These are phyloP conservation scores for Ptychobarbus kaznakovi DNA, from an alignment of 2,797 vertebrate species.

Conservation along the genomic window DNA sequence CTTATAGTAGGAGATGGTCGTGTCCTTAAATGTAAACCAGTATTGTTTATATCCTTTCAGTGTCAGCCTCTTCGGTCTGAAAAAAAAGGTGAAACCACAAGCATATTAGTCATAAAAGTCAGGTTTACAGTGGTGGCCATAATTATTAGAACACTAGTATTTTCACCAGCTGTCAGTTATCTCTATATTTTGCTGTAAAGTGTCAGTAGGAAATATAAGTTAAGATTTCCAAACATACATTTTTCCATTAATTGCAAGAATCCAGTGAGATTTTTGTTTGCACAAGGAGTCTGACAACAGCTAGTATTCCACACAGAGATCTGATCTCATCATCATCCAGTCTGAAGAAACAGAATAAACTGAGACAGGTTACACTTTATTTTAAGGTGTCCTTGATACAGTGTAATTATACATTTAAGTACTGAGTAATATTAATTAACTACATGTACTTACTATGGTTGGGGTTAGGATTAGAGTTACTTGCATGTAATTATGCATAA, in stretches of 20 bases:
- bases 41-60: conserved; percentile 83
- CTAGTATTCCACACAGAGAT: not conserved
- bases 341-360: not conserved
- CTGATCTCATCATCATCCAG: not conserved
- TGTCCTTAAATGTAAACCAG: conserved; percentile 84
- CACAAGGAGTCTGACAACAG: too few relatives aligned
- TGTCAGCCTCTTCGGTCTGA: conserved; percentile 81
- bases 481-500: too few relatives aligned
- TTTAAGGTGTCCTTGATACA: too few relatives aligned
- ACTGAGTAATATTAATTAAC: too few relatives aligned
- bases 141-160: not conserved
- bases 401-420: too few relatives aligned
- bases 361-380: too few relatives aligned
- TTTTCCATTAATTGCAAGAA: not conserved
- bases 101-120: not conserved
- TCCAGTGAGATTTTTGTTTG: not conserved
- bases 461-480: too few relatives aligned
- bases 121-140: not conserved
- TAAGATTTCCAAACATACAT: too few relatives aligned
- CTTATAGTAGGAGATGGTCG: conserved; percentile 80
- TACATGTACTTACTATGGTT: too few relatives aligned
- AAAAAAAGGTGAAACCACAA: not conserved
- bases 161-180: not conserved
- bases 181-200: not conserved
- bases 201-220: not conserved